These are phyloP conservation scores for Mimas tiliae DNA, from an alignment of 2,888 invertebrate genomes.

Conservation along the genomic window DNA sequence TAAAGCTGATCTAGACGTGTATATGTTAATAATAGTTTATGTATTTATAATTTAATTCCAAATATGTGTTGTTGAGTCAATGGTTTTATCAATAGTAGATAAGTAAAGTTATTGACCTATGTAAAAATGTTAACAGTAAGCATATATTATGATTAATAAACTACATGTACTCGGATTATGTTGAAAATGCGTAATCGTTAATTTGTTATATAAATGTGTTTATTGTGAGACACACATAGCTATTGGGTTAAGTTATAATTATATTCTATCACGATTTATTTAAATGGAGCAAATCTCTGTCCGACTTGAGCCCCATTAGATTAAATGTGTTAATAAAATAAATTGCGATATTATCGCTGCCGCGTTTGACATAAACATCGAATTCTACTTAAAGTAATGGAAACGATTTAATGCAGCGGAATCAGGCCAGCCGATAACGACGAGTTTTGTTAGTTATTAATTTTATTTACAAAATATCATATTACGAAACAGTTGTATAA, in stretches of 20 bases:
- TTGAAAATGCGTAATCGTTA: not conserved
- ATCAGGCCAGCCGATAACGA: conserved; percentile 68
- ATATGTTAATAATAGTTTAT: conserved; percentile 1
- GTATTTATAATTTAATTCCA: not conserved
- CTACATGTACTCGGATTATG: not conserved
- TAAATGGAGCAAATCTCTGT: conserved; percentile 32
- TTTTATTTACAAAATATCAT: conserved; percentile 46
- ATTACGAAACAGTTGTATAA: conserved; percentile 31
- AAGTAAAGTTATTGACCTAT: not conserved
- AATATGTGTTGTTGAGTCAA: not conserved
- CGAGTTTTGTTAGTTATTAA: conserved; percentile 55
- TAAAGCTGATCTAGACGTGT: not conserved
- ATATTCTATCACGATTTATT: conserved; percentile 17
- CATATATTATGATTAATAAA: not conserved
- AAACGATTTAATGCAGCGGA: conserved; percentile 76
- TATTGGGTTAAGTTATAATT: not conserved
- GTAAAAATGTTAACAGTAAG: too few species aligned
- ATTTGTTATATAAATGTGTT: not conserved
- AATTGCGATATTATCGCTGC: conserved; percentile 78
- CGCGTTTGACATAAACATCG: conserved; percentile 81
- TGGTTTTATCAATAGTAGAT: not conserved
- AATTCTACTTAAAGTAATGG: conserved; percentile 83
- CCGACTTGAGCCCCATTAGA: conserved; percentile 66
- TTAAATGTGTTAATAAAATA: conserved; percentile 76
- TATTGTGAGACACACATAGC: not conserved